A percentile compares a stretch with the other conserved stretches of the same genome.
phyloP scores from a whole-genome alignment of 1,140 invertebrate species.

The Oedothorax gibbosus region DNA sequence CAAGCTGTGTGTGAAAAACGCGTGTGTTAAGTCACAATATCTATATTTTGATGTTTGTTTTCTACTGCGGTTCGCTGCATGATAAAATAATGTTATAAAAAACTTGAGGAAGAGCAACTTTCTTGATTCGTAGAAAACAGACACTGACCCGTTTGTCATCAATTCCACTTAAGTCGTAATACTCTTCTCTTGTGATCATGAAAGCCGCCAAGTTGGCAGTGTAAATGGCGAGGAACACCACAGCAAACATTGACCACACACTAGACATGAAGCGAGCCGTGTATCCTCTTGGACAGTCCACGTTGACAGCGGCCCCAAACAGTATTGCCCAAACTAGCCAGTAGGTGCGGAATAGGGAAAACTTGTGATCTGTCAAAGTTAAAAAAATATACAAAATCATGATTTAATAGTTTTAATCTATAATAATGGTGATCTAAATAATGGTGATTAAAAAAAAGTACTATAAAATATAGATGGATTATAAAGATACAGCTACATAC shows the following conservation, averaged over 20 bases:
- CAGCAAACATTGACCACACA: conserved; percentile 97
- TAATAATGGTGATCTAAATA: too few species aligned
- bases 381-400: too few species aligned
- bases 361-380: conserved; percentile 75
- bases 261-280: conserved; percentile 95
- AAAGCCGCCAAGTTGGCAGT: conserved; percentile 98
- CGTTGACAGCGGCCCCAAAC: conserved; percentile 96
- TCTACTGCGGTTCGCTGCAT: too few species aligned
- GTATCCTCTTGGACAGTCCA: conserved; percentile 93
- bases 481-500: too few species aligned
- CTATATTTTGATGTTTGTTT: too few species aligned
- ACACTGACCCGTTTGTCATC: conserved; percentile 76
- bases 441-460: too few species aligned
- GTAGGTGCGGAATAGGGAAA: conserved; percentile 95
- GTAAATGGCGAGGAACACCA: conserved; percentile 92
- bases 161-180: conserved; percentile 91
- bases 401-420: too few species aligned
- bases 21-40: too few species aligned
- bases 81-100: too few species aligned
- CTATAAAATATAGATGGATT: too few species aligned
- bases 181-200: conserved; percentile 99
- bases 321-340: conserved; percentile 99
- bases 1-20: too few species aligned
- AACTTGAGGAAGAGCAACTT: too few species aligned
- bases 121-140: background rate